Base-by-base conservation (phyloP, 35 echinoderm and acorn worm species). In the Eucidaris tribuloides region DNA sequence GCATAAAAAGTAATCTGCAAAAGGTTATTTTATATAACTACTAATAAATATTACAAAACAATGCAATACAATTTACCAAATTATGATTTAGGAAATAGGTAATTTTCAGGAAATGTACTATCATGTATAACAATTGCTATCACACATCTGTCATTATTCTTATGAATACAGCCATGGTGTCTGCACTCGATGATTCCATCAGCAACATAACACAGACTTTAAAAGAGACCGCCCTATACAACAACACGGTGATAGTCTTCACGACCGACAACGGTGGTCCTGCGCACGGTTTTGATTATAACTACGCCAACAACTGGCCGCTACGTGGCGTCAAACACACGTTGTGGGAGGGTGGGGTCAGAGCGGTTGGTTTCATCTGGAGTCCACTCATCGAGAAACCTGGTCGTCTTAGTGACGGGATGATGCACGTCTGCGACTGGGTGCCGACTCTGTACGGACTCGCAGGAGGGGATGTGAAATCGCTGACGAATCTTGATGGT, bases 241-340 rank as follows among this genome's bases (percentile, higher is more conserved):
- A 97, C 62, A 89, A 97, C 79, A 82, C 94, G 0, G 76, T 97
- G 39, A 90, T 97, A 11, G 62, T 97, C 43, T 92, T 97, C 43
- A 97, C 94, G 5, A 93, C 94, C 55, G 94, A 97, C 86, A 97
- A 97, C 49, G 94, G 94, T 18, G 94, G 94, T 7, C 90, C 94
- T 38, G 85, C 86, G 15, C 39, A 89, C 48, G 90, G 90, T 3
- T 97, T 89, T 27, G 94, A 97, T 65, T 60, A 78, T 62, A 97
- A 92, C 83, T 84, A 80, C 42, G 94, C 90, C 43, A 89, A 78
- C 56, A 97, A 97, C 71, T 97, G 78, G 76, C 94, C 94, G 28
- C 78, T 97, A n/a, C 76, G 94, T 34, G 94, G 94, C 0, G 82
- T 88, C 22, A 97, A 97, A 39, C 76, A 81, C 44, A 97, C 94